Conservation (phyloP, 2,113 vertebrate genomes). For the Paratilapia polleni region DNA sequence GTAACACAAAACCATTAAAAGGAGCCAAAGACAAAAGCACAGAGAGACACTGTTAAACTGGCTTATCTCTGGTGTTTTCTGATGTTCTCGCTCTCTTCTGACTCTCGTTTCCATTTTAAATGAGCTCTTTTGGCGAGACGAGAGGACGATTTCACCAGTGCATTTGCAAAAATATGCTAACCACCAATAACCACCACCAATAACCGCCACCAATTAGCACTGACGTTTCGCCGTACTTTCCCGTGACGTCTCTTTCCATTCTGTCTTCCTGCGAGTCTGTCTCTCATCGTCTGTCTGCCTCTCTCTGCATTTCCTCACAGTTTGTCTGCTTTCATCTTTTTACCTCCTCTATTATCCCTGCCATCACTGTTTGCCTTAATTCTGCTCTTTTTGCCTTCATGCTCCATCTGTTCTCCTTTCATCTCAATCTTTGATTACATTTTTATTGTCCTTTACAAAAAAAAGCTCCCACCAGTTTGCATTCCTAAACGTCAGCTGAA, state of each 20-base stretch:
- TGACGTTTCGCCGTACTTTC: not conserved
- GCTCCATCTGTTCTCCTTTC: not conserved
- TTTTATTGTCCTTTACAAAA: not conserved
- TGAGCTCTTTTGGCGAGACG: not conserved
- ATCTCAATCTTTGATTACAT: not conserved
- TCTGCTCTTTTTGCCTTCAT: not conserved
- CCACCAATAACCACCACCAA: not conserved
- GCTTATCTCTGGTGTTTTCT: not conserved
- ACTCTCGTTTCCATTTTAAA: not conserved
- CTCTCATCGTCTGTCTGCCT: not conserved
- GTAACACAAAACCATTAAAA: too few relatives aligned
- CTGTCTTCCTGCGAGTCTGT: not conserved
- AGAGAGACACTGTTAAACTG: not conserved
- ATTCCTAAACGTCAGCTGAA: not conserved
- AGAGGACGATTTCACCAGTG: not conserved
- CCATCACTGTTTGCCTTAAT: not conserved
- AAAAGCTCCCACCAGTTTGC: not conserved
- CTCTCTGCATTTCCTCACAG: too few relatives aligned
- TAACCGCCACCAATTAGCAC: conserved; percentile 7
- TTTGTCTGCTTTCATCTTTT: not conserved
- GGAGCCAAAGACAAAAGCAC: not conserved
- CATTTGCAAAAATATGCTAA: conserved; percentile 17
- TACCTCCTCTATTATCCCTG: not conserved
- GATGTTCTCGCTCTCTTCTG: not conserved
- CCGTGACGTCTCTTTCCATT: not conserved